Conservation (phyloP, 2,797 vertebrate genomes). For the Enteromius argenteus region DNA sequence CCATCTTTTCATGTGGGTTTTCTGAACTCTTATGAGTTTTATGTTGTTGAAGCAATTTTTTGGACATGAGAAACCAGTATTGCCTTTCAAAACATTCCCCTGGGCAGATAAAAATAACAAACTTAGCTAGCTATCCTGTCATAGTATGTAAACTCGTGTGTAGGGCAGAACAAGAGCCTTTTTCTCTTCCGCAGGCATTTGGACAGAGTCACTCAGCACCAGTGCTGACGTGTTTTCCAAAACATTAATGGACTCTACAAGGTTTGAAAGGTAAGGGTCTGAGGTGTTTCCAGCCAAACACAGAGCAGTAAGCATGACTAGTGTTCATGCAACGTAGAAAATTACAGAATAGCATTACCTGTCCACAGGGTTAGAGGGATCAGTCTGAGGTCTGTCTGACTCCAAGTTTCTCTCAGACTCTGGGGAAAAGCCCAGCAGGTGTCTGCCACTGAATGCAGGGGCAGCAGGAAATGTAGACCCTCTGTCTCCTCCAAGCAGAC, state of each 20-base stretch:
- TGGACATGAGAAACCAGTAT: constrained; percentile 9
- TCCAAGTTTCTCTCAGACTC: background rate
- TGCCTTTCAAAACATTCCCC: constrained; percentile 26
- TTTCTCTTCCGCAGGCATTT: background rate
- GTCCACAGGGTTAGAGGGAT: constrained; percentile 20
- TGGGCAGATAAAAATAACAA: constrained; percentile 27
- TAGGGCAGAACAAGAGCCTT: constrained; percentile 17
- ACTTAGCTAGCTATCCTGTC: background rate
- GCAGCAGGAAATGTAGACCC: constrained; percentile 22
- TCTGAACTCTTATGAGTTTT: background rate
- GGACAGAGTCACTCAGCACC: constrained; percentile 32
- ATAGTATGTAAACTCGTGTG: background rate
- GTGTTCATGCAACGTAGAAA: background rate
- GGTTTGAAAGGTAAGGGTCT: background rate
- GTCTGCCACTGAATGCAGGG: constrained; percentile 41
- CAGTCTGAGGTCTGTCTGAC: constrained; percentile 18
- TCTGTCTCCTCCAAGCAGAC: constrained; percentile 37
- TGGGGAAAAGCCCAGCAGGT: constrained; percentile 52
- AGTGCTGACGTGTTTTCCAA: constrained; percentile 17
- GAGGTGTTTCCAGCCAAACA: constrained; percentile 17
- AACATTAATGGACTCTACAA: constrained; percentile 7
- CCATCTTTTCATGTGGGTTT: background rate
- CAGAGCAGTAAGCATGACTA: background rate
- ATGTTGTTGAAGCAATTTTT: constrained; percentile 31
- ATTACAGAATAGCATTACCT: constrained; percentile 44